Evolutionary conservation across 2,888 invertebrate species (phyloP).

Genomic region (Trilocha varians): DNA sequence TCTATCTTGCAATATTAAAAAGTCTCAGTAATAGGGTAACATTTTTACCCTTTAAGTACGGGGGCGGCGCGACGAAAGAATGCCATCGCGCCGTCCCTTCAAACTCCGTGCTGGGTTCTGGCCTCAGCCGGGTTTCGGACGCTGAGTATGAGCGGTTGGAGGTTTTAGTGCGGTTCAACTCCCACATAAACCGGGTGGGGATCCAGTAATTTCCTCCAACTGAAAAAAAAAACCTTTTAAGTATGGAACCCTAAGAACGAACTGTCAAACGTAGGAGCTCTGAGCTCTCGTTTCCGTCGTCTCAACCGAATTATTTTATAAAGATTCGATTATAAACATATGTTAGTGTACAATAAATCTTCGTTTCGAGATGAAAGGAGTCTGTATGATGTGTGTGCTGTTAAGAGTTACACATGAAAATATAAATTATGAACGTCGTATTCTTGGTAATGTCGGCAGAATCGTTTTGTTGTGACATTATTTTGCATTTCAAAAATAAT

Average conservation of each 20-base stretch:
- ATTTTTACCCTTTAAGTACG: no score
- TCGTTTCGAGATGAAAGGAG: conserved; percentile 30
- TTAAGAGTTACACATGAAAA: neutral
- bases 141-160: no score
- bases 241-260: conserved; percentile 46
- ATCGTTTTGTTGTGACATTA: neutral
- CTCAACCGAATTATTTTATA: conserved; percentile 45
- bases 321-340: conserved; percentile 62
- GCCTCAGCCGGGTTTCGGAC: no score
- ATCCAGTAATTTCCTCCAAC: no score
- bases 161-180: no score
- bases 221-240: no score
- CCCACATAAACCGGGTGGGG: no score
- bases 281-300: conserved; percentile 27
- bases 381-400: conserved; percentile 4
- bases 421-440: neutral
- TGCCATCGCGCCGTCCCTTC: no score
- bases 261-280: conserved; percentile 52
- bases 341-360: conserved; percentile 58
- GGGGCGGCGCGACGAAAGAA: no score
- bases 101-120: no score
- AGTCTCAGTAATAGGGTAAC: no score
- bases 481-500: neutral
- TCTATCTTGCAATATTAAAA: no score
- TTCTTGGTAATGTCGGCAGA: neutral